phyloP scores from a whole-genome alignment of 2,113 vertebrate species.

The Oryctolagus cuniculus region mOryCun1.1 NC_091448.1:42100501-42101000 shows the following conservation, averaged over 20 bases:
- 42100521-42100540: slow-evolving; percentile 86
- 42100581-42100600: slow-evolving; percentile 97
- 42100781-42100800: neutral
- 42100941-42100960: no score
- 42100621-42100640: slow-evolving; percentile 92
- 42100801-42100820: no score
- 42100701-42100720: slow-evolving; percentile 99
- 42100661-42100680: slow-evolving; percentile 97
- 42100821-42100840: no score
- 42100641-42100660: slow-evolving; percentile 95
- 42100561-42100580: slow-evolving; percentile 97
- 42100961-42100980: no score
- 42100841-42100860: no score
- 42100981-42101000: no score
- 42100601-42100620: slow-evolving; percentile 93
- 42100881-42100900: no score
- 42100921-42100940: no score
- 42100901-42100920: no score
- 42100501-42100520: slow-evolving; percentile 22
- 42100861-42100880: no score
- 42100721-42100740: slow-evolving; percentile 51
- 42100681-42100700: slow-evolving; percentile 96
- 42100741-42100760: neutral
- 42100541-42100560: slow-evolving; percentile 97
- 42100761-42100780: neutral